Evolutionary conservation across 2,888 invertebrate species (phyloP).

Genomic region (Philereme transversata): DNA sequence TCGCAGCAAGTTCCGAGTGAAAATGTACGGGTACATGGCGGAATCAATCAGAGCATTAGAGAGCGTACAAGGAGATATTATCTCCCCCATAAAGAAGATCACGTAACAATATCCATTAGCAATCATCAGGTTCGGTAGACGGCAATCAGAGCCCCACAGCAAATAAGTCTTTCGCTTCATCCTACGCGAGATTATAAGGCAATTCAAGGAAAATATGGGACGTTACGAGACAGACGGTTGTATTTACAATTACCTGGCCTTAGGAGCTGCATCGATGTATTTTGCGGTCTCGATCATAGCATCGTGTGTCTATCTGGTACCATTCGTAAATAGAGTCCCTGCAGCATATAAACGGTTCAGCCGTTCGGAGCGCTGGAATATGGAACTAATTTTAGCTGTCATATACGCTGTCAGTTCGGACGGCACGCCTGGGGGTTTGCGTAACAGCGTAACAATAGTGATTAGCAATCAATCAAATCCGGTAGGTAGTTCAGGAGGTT

Average conservation of each 20-base stretch:
- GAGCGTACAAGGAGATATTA: slow-evolving; percentile 40
- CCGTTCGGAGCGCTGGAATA: slow-evolving; percentile 47
- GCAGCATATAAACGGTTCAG: slow-evolving; percentile 62
- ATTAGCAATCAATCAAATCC: slow-evolving; percentile 76
- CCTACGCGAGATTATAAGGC: slow-evolving; percentile 52
- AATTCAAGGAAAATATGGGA: slow-evolving; percentile 56
- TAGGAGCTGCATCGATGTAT: slow-evolving; percentile 60
- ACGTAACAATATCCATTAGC: slow-evolving; percentile 63
- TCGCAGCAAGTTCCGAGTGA: slow-evolving; percentile 41
- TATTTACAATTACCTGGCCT: slow-evolving; percentile 60
- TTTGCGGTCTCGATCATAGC: slow-evolving; percentile 55
- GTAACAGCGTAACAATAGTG: slow-evolving; percentile 74
- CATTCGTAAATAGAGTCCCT: slow-evolving; percentile 61
- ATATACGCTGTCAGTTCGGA: slow-evolving; percentile 59
- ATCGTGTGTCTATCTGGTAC: slow-evolving; percentile 61
- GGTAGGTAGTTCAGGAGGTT: slow-evolving; percentile 58
- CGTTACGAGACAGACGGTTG: slow-evolving; percentile 55
- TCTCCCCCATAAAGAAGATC: slow-evolving; percentile 48
- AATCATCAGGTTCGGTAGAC: slow-evolving; percentile 57
- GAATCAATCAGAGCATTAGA: slow-evolving; percentile 48
- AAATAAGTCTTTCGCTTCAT: slow-evolving; percentile 48
- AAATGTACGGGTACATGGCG: slow-evolving; percentile 38
- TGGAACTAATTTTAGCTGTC: slow-evolving; percentile 62
- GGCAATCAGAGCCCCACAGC: slow-evolving; percentile 53
- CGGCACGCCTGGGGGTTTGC: slow-evolving; percentile 60